Percentiles rank a stretch among this genome's conserved stretches.
Conservation (phyloP, 2,113 vertebrate species). For the Xiphophorus maculatus region DNA sequence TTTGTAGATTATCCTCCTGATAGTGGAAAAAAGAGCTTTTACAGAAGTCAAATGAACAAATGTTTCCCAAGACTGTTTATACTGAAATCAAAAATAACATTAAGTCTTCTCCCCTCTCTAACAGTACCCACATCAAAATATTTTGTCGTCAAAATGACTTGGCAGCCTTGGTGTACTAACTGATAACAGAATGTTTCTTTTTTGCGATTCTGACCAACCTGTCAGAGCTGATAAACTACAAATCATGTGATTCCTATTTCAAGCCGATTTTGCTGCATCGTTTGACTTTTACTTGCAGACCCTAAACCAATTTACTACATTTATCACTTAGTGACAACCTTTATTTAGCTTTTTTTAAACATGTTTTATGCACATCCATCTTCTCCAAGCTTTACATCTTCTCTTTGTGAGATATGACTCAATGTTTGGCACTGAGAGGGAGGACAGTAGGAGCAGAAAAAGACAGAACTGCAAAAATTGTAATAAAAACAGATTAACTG, state of each 20-base stretch:
- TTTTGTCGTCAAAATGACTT: no score
- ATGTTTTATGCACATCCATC: background rate
- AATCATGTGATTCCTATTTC: background rate
- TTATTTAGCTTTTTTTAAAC: background rate
- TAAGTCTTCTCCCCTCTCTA: background rate
- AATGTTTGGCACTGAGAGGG: background rate
- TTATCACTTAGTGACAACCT: background rate
- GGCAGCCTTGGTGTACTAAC: background rate
- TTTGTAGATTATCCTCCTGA: no score
- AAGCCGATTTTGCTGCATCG: background rate
- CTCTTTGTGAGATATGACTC: background rate
- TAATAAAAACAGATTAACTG: slow-evolving; percentile 37
- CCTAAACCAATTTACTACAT: background rate
- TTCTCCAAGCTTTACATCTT: background rate
- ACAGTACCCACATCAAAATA: background rate
- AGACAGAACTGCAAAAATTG: slow-evolving; percentile 11
- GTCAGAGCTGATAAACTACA: no score
- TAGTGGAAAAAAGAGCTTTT: no score
- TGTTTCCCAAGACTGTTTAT: no score
- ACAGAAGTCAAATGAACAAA: no score
- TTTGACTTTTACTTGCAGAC: background rate
- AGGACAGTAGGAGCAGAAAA: background rate
- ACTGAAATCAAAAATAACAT: background rate
- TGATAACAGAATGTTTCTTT: background rate
- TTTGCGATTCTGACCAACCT: no score